Evolutionary conservation across 2,888 invertebrate genomes (phyloP), one percentile per base, ranked within the genome.

Genomic region (Crematogaster levior): DNA sequence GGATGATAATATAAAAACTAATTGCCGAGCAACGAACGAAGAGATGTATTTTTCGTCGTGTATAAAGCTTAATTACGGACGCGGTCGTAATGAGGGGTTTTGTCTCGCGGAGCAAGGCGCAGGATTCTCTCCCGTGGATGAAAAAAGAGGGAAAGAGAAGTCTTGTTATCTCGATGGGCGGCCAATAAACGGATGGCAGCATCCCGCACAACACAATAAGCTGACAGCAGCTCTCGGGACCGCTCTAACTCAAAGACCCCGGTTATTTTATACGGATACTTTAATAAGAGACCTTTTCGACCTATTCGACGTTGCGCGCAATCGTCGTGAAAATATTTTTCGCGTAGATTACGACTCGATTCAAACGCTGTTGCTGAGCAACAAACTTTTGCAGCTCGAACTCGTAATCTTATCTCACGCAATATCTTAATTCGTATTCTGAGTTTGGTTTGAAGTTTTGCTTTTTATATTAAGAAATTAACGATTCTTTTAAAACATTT

Each of bases 141-240:
- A 65, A 30, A 70, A 79, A 56, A 37, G 15, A 21, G 40, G 27
- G 15, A 21, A 30, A 56, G 43, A 34, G 43, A 30, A 79, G 77
- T 83, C 83, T 89, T 77, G 86, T 89, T 88, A 89, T 89, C 89
- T 89, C 84, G 88, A 89, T 89, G 89, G 89, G 86, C 77, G 88
- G 83, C 88, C 88, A 80, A 88, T 88, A 86, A 88, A 86, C 83
- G 89, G 73, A 84, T 60, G 83, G 84, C 79, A 65, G 87, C 81
- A 61, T 73, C 65, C 75, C 61, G 72, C 72, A 72, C 73, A 37
- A 66, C 61, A 89, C 88, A 85, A 89, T 89, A 87, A 88, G 82
- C 86, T 85, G 88, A 89, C 87, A 87, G 89, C 89, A 86, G 86
- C 80, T 84, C 81, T 56, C 63, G 68, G 61, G n/a, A n/a, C n/a